These are phyloP conservation scores for Caerostris extrusa DNA, from an alignment of 1,140 invertebrate genomes.

Conservation along the genomic window DNA sequence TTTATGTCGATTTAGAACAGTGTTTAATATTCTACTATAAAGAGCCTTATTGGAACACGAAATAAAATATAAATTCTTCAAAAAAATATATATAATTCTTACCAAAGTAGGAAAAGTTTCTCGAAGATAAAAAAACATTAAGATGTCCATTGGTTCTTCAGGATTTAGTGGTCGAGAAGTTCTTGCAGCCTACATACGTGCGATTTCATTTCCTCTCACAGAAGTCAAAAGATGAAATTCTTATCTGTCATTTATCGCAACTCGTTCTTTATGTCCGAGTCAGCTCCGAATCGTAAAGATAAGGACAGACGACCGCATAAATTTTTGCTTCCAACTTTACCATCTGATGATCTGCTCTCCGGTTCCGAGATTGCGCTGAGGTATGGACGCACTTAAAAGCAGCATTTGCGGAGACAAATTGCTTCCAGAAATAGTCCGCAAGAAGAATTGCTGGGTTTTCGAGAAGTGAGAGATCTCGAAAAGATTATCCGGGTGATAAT, in stretches of 20 bases:
- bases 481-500: no score
- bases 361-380: not conserved
- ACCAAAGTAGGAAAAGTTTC: no score
- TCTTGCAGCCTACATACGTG: conserved; percentile 2
- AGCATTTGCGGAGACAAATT: conserved; percentile 59
- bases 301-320: conserved; percentile 64
- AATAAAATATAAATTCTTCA: no score
- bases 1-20: no score
- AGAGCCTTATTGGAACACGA: no score
- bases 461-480: not conserved
- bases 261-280: conserved; percentile 53
- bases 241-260: conserved; percentile 60
- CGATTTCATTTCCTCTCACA: conserved; percentile 31
- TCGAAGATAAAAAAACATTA: not conserved
- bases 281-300: conserved; percentile 63
- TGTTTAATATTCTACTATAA: no score
- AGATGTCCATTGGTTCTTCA: not conserved
- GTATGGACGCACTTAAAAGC: conserved; percentile 30
- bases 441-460: not conserved
- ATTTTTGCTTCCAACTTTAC: conserved; percentile 39
- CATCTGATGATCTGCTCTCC: not conserved
- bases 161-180: not conserved
- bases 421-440: not conserved
- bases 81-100: no score
- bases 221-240: conserved; percentile 57